phyloP scores from a whole-genome alignment of 2,888 invertebrate genomes.

The Athripsodes cinereus region DNA sequence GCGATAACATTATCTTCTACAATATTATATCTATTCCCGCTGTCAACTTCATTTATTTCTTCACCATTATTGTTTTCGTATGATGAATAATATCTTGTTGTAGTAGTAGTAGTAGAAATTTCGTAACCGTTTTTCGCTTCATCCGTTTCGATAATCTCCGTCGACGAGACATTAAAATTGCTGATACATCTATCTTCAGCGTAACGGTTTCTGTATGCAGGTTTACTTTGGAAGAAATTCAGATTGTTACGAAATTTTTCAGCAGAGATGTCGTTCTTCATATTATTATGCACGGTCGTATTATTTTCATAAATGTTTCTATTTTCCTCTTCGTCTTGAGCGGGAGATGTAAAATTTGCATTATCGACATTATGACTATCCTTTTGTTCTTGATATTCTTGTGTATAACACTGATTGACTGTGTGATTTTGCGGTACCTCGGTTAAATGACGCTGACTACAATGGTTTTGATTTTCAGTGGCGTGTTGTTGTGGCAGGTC shows the following conservation, averaged over 20 bases:
- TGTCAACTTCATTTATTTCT: not conserved
- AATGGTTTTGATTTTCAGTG: conserved; percentile 41
- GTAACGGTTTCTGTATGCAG: conserved; percentile 21
- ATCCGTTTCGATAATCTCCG: conserved; percentile 7
- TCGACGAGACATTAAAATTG: conserved; percentile 20
- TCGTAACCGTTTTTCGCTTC: conserved; percentile 19
- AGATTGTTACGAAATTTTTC: conserved; percentile 18
- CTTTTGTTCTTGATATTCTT: conserved; percentile 18
- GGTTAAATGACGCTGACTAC: not conserved
- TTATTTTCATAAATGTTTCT: not conserved
- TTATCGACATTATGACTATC: conserved; percentile 7
- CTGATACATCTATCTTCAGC: conserved; percentile 27
- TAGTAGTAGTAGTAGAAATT: conserved; percentile 2
- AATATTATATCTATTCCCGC: too few species aligned
- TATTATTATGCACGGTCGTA: not conserved
- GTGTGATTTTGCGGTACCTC: conserved; percentile 22
- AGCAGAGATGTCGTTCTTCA: conserved; percentile 7
- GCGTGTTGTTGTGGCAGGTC: conserved; percentile 37
- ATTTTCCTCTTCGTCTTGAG: too few species aligned
- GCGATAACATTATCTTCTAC: not conserved
- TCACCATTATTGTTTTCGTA: conserved; percentile 8
- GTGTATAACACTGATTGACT: not conserved
- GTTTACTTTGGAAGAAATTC: conserved; percentile 21
- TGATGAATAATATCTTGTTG: not conserved
- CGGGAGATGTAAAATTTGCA: not conserved